Base-by-base conservation (phyloP, 2,113 vertebrate species). In the Pachycephala philippinensis region DNA sequence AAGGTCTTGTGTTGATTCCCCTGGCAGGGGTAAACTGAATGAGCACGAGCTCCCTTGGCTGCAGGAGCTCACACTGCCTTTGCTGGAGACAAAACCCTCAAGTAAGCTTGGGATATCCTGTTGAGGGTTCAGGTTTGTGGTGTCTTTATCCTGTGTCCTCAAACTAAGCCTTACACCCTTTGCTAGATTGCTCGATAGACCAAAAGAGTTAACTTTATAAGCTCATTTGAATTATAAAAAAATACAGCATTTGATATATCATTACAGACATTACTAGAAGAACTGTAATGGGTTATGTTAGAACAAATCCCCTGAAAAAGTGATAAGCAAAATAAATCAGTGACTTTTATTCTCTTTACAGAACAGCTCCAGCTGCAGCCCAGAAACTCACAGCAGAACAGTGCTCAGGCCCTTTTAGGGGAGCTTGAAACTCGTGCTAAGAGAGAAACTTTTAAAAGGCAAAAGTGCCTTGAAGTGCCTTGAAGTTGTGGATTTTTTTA, bases 1-100 rank as follows among this genome's bases (percentile, higher is more conserved):
- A 95, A 96, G 95, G 95, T 95, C 90, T 86, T 26, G 40, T 63
- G 42, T 66, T 60, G 40, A 44, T 72, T 89, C 44, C 26, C 53
- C 50, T 91, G 79, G 47, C 83, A 89, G 44, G 71, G 56, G 9
- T 80, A 57, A 63, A 11, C 5, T 3, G 30, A 77, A 20, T 6
- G 53, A 56, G 50, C 33, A 3, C 0, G 7, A 92, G 57, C 42
- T 89, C 23, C 66, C 9, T 45, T 42, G 35, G 72, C 82, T 72
- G 61, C 61, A 54, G 42, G 61, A 42, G 69, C 31, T 72, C 2
- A 1, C 1, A 0, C 40, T 68, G 53, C 35, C 40, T 63, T 31
- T 49, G 10, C 72, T 33, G n/a, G 21, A 40, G 61, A 44, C 69
- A 80, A 54, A 65, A 15, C 33, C 39, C 57, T 71, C 30, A 11